Evolutionary conservation across 2,888 invertebrate genomes (phyloP).

Genomic region (Syritta pipiens): DNA sequence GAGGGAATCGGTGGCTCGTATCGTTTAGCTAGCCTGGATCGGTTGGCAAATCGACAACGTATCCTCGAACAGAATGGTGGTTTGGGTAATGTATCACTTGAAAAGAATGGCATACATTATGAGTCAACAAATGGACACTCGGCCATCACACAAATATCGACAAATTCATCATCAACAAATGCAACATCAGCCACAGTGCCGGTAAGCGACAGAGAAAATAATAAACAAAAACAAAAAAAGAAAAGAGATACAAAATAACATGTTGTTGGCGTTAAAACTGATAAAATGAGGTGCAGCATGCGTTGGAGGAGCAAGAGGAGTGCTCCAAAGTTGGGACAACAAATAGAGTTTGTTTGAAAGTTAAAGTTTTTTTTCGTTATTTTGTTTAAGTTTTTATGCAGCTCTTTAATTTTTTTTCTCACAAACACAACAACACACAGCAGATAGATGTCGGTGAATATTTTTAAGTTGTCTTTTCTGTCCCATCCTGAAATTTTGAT

Average conservation of each 20-base stretch:
- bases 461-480: too few relatives aligned
- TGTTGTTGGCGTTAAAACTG: constrained; percentile 18
- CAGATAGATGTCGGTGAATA: too few relatives aligned
- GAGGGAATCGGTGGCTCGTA: constrained; percentile 88
- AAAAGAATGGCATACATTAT: constrained; percentile 70
- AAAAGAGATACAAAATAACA: constrained; percentile 9
- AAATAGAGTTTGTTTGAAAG: too few relatives aligned
- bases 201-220: constrained; percentile 47
- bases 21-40: constrained; percentile 89
- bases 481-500: too few relatives aligned
- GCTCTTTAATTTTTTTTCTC: too few relatives aligned
- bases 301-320: too few relatives aligned
- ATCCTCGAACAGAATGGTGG: constrained; percentile 84
- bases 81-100: constrained; percentile 70
- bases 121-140: constrained; percentile 68
- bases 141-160: constrained; percentile 41
- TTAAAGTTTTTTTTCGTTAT: neutral
- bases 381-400: too few relatives aligned
- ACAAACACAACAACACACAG: too few relatives aligned
- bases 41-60: constrained; percentile 89
- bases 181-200: constrained; percentile 60
- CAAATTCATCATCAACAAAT: constrained; percentile 52
- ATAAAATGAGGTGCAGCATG: constrained; percentile 14
- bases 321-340: too few relatives aligned
- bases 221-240: constrained; percentile 4